phyloP scores from a whole-genome alignment of 1,140 invertebrate genomes.

The Euwallacea fornicatus region DNA sequence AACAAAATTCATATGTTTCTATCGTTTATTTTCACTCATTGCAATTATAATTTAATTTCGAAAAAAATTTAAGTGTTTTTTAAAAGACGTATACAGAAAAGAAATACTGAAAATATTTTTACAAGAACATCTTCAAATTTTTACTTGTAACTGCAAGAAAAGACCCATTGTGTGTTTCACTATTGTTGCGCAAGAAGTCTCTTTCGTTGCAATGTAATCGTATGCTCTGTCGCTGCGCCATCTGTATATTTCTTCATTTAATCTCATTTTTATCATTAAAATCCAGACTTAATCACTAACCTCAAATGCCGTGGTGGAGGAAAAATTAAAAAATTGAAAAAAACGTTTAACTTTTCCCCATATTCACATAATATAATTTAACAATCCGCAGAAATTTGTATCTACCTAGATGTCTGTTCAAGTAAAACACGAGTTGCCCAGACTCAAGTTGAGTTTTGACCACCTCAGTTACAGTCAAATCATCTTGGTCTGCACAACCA shows the following conservation, averaged over 20 bases:
- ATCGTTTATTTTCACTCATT: too few species aligned
- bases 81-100: too few species aligned
- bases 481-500: too few species aligned
- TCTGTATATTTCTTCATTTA: slow-evolving; percentile 39
- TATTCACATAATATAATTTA: slow-evolving; percentile 4
- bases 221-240: slow-evolving; percentile 45
- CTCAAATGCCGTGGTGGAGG: slow-evolving; percentile 3
- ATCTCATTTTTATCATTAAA: slow-evolving; percentile 26
- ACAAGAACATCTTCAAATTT: too few species aligned
- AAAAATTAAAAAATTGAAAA: slow-evolving; percentile 11
- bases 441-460: too few species aligned
- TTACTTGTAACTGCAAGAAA: too few species aligned
- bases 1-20: too few species aligned
- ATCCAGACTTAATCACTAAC: slow-evolving; percentile 23
- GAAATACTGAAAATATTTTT: too few species aligned
- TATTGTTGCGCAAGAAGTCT: slow-evolving; percentile 26
- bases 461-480: too few species aligned
- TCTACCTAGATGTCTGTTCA: slow-evolving; percentile 41
- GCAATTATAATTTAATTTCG: too few species aligned
- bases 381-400: slow-evolving; percentile 33
- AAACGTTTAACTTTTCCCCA: slow-evolving; percentile 4
- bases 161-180: slow-evolving; percentile 4
- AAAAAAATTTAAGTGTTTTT: too few species aligned
- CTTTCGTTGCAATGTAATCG: slow-evolving; percentile 42
- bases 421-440: slow-evolving; percentile 11